Conservation (phyloP, 1,140 invertebrate species). For the Elysia chlorotica region DNA sequence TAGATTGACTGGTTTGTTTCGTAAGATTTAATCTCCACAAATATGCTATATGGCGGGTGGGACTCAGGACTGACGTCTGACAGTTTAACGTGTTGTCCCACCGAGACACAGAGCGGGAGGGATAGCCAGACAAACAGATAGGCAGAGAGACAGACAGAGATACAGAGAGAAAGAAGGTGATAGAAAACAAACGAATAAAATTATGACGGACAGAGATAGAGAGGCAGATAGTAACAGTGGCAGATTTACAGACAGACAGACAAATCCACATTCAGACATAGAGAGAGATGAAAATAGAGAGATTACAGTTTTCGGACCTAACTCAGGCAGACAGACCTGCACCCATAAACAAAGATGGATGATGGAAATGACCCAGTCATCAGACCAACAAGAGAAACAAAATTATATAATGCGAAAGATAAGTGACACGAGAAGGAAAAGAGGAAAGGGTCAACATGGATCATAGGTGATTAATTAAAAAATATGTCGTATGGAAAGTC, state of each 20-base stretch:
- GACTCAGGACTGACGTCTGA: background rate
- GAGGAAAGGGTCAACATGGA: no score
- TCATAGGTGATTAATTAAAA: no score
- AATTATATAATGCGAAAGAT: no score
- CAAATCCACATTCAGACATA: no score
- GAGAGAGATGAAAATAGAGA: background rate
- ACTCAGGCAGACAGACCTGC: background rate
- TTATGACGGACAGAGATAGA: background rate
- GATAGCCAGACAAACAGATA: no score
- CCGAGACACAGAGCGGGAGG: no score
- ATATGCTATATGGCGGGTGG: background rate
- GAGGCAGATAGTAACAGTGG: background rate
- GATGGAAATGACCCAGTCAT: background rate
- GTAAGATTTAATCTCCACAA: background rate
- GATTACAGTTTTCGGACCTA: background rate
- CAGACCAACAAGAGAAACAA: no score
- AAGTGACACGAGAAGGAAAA: no score
- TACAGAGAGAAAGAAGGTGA: conserved; percentile 4
- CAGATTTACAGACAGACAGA: background rate
- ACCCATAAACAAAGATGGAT: background rate
- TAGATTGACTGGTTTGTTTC: background rate
- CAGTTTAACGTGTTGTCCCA: no score
- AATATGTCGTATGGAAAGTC: no score
- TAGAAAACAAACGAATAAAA: background rate
- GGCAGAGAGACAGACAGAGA: background rate